These are phyloP conservation scores for Lepidochrysops patricia DNA, from an alignment of 2,888 invertebrate species.

Conservation along the genomic window DNA sequence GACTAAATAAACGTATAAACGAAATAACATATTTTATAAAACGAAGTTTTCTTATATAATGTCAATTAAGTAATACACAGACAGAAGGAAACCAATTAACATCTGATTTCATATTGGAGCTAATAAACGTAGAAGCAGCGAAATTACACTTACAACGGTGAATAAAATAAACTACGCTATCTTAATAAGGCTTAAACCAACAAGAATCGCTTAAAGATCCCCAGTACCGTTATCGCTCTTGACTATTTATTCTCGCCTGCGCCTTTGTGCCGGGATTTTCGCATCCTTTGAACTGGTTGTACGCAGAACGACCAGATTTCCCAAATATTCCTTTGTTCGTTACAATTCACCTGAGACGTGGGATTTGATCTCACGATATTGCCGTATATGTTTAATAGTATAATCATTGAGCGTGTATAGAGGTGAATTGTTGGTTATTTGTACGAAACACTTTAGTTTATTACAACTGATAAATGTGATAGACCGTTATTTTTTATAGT, in stretches of 20 bases:
- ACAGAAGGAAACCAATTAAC: too few species aligned
- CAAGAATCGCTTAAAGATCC: conserved; percentile 16
- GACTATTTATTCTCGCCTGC: conserved; percentile 25
- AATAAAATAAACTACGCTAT: background rate
- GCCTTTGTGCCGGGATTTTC: conserved; percentile 24
- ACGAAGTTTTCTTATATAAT: too few species aligned
- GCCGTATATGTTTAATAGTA: too few species aligned
- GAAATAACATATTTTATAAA: too few species aligned
- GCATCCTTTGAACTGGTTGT: conserved; percentile 28
- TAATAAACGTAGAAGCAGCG: background rate
- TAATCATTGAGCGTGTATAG: too few species aligned
- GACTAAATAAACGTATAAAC: too few species aligned
- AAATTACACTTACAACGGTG: background rate
- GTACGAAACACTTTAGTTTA: too few species aligned
- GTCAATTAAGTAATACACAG: too few species aligned
- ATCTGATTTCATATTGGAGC: background rate
- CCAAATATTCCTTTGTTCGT: conserved; percentile 27
- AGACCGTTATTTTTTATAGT: too few species aligned
- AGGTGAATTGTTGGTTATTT: too few species aligned
- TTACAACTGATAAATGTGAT: too few species aligned
- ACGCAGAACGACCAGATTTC: conserved; percentile 25
- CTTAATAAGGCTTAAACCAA: conserved; percentile 10
- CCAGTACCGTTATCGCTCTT: conserved; percentile 22
- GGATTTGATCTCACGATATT: conserved; percentile 2
- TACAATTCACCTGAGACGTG: background rate